A percentile compares a stretch with the other conserved stretches of the same genome.
Evolutionary conservation across 2,797 vertebrate species (phyloP).

Genomic region (Arnoldichthys spilopterus): DNA sequence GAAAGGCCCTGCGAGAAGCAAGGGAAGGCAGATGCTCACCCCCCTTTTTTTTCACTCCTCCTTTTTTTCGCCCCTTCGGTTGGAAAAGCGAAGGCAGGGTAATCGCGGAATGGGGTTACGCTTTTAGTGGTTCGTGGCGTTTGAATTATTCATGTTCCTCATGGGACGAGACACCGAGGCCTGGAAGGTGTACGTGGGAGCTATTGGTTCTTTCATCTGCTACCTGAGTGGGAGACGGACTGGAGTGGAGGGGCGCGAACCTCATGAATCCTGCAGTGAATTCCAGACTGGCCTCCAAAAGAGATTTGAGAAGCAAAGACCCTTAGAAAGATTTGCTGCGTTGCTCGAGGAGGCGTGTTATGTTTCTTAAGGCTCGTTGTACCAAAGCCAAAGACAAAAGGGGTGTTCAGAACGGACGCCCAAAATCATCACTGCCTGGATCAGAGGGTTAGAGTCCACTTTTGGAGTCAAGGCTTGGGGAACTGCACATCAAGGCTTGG

Average conservation of each 20-base stretch:
- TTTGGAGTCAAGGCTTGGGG: too few species aligned
- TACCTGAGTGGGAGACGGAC: conserved; percentile 39
- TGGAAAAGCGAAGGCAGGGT: conserved; percentile 17
- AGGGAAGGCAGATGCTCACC: conserved; percentile 34
- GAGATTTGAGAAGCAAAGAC: conserved; percentile 43
- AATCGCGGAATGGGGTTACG: conserved; percentile 36
- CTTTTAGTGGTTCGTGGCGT: conserved; percentile 29
- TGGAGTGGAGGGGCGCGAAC: conserved; percentile 26
- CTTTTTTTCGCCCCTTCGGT: conserved; percentile 4
- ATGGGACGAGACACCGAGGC: conserved; percentile 44
- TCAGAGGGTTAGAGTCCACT: background rate
- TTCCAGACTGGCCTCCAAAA: conserved; percentile 53
- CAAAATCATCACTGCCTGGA: background rate
- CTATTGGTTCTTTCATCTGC: conserved; percentile 52
- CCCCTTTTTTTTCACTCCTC: conserved; percentile 20
- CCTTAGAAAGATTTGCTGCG: background rate
- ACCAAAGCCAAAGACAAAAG: background rate
- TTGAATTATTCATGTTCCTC: conserved; percentile 59
- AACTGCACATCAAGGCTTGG: background rate
- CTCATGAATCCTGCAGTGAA: conserved; percentile 58
- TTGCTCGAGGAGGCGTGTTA: background rate
- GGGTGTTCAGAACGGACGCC: background rate
- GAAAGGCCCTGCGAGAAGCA: conserved; percentile 33
- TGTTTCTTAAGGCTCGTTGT: background rate
- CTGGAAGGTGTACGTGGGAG: conserved; percentile 36